Evolutionary conservation across 2,888 invertebrate genomes (phyloP), one percentile per base, ranked within the genome.

Genomic region (Lamproptera curius): DNA sequence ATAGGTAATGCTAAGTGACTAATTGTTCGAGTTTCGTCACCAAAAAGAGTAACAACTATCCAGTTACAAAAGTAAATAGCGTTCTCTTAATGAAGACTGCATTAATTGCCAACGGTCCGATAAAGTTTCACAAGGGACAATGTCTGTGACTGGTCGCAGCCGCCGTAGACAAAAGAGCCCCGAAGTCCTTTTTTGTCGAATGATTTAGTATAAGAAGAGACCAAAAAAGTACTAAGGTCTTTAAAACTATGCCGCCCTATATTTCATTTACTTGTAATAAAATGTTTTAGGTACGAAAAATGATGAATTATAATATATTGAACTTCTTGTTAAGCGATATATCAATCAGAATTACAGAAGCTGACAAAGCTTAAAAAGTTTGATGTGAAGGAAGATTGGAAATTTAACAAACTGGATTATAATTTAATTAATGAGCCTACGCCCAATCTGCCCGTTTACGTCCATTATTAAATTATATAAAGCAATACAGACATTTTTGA

Each of bases 261-360:
- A 20, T 20, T 20, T 20, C 20, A 3, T 20, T 20, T 5, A 20
- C 6, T 5, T 20, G 20, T 20, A 20, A 20, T 20, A 5, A 2
- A 20, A 14, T 20, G 10, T 14, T 8, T n/a, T 31, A 31, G 2
- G n/a, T 1, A n/a, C 3, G n/a, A 31, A 31, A 31, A 11, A 31
- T 13, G 10, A 34, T 4, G 1, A 34, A 11, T 31, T 28, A 28
- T 10, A 44, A 37, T 45, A 16, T 33, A 36, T 36, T 23, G 3
- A 39, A 46, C 4, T 39, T 34, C 16, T 34, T 34, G 23, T 20
- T 20, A 26, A 16, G 17, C 16, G 13, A 48, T 42, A 48, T 34
- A 39, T 48, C 48, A 48, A 43, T 48, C 43, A 48, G 43, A 39
- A 48, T 48, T 43, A 39, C 14, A 10, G 20, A 37, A n/a, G 36